Evolutionary conservation across 2,113 vertebrate species (phyloP), one percentile per base, ranked within the genome.

Genomic region (Merops nubicus): DNA sequence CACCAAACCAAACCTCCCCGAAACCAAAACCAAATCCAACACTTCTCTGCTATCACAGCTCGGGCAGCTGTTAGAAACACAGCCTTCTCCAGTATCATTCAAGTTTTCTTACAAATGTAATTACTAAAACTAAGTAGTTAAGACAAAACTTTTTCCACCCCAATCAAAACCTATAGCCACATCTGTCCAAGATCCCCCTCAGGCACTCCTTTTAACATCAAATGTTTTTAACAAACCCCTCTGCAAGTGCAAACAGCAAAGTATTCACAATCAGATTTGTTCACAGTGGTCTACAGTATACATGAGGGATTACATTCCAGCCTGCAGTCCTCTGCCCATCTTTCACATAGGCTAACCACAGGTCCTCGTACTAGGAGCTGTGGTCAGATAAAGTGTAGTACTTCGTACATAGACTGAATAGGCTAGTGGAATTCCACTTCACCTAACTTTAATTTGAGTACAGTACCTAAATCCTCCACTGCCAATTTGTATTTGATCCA

Each of bases 401-500:
- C 43, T 73, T 75, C 42, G 34, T 4, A 54, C n/a, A 25, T 29
- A 86, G 56, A 23, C 60, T 64, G 65, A n/a, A 75, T 60, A 78
- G 86, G 84, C 51, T 17, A 86, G 40, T 1, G 3, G 78, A 87
- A 83, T 76, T 89, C 25, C n/a, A 69, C 56, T 82, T 88, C 34
- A 38, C 56, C 83, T 91, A 91, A 67, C 75, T 93, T 95, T 74
- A 78, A 80, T 90, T 88, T 88, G 60, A 95, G 36, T 25, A 89
- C 22, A 69, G 59, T 21, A 91, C 33, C 92, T 93, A 95, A 94
- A 92, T 92, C 48, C 92, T 95, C 76, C 62, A 72, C 69, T 68
- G 80, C 69, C 86, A 89, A 88, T 94, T 95, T 93, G 36, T 92
- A 53, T 85, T 96, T 96, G 93, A 96, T 95, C 91, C 92, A 93